A percentile compares a stretch with the other conserved stretches of the same genome.
Conservation (phyloP, 2,113 vertebrate species). For the Pipa parva region DNA sequence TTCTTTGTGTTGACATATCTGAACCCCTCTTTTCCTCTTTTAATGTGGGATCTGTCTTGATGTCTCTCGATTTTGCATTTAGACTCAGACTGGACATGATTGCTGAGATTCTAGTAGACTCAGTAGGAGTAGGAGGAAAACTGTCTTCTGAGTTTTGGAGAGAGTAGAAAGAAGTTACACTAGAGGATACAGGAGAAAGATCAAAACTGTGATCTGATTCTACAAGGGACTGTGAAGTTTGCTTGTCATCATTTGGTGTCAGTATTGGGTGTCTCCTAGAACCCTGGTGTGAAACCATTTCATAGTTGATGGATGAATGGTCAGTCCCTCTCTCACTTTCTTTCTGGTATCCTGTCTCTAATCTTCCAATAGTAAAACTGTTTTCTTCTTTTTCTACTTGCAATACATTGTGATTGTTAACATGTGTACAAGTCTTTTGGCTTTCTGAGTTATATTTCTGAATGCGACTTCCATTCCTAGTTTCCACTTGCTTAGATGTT, state of each 20-base stretch:
- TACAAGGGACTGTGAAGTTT: neutral
- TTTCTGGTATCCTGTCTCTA: neutral
- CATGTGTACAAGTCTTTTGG: neutral
- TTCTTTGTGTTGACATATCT: neutral
- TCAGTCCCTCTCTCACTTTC: neutral
- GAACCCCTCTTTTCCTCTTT: neutral
- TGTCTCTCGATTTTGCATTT: neutral
- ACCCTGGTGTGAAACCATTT: neutral
- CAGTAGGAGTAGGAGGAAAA: neutral
- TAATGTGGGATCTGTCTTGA: no score
- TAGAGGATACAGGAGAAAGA: neutral
- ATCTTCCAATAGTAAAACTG: neutral
- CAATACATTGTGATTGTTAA: neutral
- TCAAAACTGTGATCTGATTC: constrained; percentile 1
- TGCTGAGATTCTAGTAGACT: neutral
- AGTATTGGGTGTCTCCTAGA: neutral
- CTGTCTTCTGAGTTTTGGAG: neutral
- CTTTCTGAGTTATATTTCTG: neutral
- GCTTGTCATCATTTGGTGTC: neutral
- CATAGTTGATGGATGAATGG: neutral
- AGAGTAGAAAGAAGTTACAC: constrained; percentile 14
- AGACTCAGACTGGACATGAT: neutral
- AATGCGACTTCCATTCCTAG: neutral
- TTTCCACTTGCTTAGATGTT: neutral
- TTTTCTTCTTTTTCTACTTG: neutral